Evolutionary conservation across 2,113 vertebrate genomes (phyloP).

Genomic region (Paedocypris sp.): DNA sequence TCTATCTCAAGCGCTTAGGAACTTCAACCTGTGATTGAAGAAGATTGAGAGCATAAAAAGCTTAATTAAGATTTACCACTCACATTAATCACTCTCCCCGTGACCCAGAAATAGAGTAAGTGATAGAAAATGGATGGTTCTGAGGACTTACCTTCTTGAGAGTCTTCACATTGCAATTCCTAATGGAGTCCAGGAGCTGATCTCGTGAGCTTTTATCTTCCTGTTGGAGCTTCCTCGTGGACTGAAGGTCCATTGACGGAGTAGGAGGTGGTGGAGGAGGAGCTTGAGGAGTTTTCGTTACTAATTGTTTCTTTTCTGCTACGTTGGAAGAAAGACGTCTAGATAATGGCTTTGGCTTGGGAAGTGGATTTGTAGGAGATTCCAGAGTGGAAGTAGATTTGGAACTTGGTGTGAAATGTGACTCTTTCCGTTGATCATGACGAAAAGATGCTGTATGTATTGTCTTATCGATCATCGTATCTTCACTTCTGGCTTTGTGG

Average conservation of each 20-base stretch:
- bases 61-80: neutral
- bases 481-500: neutral
- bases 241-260: slow-evolving; percentile 56
- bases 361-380: neutral
- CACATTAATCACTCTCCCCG: too few species aligned
- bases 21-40: slow-evolving; percentile 60
- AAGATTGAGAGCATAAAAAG: neutral
- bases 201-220: slow-evolving; percentile 72
- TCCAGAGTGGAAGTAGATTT: slow-evolving; percentile 20
- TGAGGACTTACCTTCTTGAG: slow-evolving; percentile 65
- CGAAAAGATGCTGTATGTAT: neutral
- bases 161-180: slow-evolving; percentile 68
- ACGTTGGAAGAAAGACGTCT: neutral
- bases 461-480: neutral
- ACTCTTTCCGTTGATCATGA: slow-evolving; percentile 14
- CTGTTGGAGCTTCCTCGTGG: slow-evolving; percentile 57
- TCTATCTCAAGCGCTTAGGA: slow-evolving; percentile 59
- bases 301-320: slow-evolving; percentile 4
- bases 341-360: neutral
- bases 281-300: neutral
- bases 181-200: slow-evolving; percentile 75
- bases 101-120: neutral
- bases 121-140: neutral
- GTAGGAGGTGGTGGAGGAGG: slow-evolving; percentile 42
- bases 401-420: slow-evolving; percentile 10